Base-by-base conservation (phyloP, 2,888 invertebrate species). In the Calameuta pallipes region DNA sequence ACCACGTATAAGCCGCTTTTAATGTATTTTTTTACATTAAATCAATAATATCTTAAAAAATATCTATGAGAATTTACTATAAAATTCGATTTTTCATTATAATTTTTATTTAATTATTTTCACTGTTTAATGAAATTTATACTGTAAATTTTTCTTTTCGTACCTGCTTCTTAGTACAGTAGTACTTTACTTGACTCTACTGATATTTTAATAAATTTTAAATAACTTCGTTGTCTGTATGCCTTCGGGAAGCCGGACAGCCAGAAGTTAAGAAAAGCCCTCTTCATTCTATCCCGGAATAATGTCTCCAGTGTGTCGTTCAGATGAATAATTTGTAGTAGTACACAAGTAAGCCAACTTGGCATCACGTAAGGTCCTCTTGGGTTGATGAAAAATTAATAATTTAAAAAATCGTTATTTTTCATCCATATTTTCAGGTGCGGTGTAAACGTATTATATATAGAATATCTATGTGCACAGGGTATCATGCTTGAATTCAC, bases 401-500 rank as follows among this genome's bases (percentile, higher is more conserved):
- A 23, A 6, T 6, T 23, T 56, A 56, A 56, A 56, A 56, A 56
- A 56, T 56, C 41, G 41, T 56, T 56, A 56, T 23, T 23, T 56
- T 56, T 56, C 23, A 56, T 56, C 23, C 30, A 71, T 71, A 71
- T 71, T 71, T 71, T 12, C 12, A 71, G 71, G 71, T 15, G 15
- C 31, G 34, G 31, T 15, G 23, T 71, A 33, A 33, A 33, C 71
- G 31, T 31, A 71, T 31, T 33, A 71, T 71, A 71, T 71, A 33
- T 71, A 71, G 71, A 33, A 31, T 33, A 1, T 71, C n/a, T 33
- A n/a, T 33, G 34, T 33, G 36, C 36, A 35, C 73, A 30, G 15
- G 33, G 75, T 75, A 41, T 75, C 73, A 75, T 78, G 80, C 78
- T 79, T 79, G 75, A 80, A 33, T 78, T 81, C 78, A 77, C 79